Percentiles rank a stretch among this genome's conserved stretches.
Evolutionary conservation across 2,888 invertebrate genomes (phyloP).

Genomic region (Diploptera punctata): DNA sequence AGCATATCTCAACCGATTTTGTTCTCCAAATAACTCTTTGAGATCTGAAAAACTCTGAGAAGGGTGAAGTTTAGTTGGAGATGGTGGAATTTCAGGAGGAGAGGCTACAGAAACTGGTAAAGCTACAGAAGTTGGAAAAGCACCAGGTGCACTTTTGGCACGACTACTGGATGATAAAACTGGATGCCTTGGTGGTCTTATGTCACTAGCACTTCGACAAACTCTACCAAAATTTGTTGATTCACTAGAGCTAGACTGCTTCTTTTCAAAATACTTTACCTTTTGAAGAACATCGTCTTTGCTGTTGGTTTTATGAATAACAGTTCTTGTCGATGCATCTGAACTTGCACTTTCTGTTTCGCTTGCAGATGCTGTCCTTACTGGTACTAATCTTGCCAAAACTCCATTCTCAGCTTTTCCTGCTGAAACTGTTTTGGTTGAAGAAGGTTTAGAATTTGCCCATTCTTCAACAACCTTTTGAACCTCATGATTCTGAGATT

Average conservation of each 20-base stretch:
- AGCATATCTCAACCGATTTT: slow-evolving; percentile 63
- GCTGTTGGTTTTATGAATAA: slow-evolving; percentile 65
- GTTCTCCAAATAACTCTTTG: slow-evolving; percentile 84
- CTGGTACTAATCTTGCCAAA: slow-evolving; percentile 40
- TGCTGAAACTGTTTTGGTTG: slow-evolving; percentile 46
- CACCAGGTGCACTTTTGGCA: slow-evolving; percentile 39
- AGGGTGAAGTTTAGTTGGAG: slow-evolving; percentile 47
- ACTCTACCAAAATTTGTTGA: neutral
- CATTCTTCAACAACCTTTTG: slow-evolving; percentile 57
- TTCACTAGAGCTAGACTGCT: neutral
- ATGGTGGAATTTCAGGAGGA: neutral
- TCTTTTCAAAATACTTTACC: slow-evolving; percentile 76
- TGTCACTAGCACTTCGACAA: slow-evolving; percentile 38
- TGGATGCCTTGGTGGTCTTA: slow-evolving; percentile 8
- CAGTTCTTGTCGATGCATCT: slow-evolving; percentile 73
- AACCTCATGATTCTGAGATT: slow-evolving; percentile 47
- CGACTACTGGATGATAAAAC: slow-evolving; percentile 24
- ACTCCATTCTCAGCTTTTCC: slow-evolving; percentile 46
- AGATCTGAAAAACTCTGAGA: slow-evolving; percentile 77
- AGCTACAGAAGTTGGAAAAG: slow-evolving; percentile 29
- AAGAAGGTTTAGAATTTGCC: slow-evolving; percentile 52
- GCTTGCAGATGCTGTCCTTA: slow-evolving; percentile 62
- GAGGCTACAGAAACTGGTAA: neutral
- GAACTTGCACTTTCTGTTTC: slow-evolving; percentile 77
- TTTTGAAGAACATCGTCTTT: slow-evolving; percentile 71